Conservation (phyloP, 2,888 invertebrate species). For the Thyatira batis region DNA sequence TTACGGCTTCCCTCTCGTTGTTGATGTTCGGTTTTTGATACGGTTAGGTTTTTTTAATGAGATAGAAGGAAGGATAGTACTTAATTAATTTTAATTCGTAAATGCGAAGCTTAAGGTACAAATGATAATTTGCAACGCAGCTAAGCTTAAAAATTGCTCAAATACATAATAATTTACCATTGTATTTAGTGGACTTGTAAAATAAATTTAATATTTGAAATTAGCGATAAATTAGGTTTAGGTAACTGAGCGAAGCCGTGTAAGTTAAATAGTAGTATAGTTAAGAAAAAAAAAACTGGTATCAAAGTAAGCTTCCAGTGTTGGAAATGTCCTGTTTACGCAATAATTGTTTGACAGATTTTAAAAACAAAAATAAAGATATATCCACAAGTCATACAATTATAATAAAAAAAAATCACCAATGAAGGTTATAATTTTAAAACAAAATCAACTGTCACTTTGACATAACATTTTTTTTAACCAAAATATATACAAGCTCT, state of each 20-base stretch:
- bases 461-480: too few relatives aligned
- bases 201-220: too few relatives aligned
- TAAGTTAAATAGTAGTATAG: not conserved
- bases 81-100: not conserved
- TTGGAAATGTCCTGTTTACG: not conserved
- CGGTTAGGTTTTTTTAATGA: too few relatives aligned
- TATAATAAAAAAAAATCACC: not conserved
- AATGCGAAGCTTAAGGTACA: not conserved
- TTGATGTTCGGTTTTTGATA: too few relatives aligned
- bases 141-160: not conserved
- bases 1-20: not conserved
- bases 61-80: too few relatives aligned
- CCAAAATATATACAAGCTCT: too few relatives aligned
- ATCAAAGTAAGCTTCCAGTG: constrained; percentile 3
- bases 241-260: not conserved
- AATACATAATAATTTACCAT: too few relatives aligned
- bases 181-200: too few relatives aligned
- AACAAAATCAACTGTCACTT: not conserved
- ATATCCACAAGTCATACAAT: not conserved
- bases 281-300: constrained; percentile 11
- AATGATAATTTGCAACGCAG: not conserved
- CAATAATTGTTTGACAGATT: not conserved
- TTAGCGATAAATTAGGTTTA: not conserved
- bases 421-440: not conserved
- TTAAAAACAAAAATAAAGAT: not conserved